A percentile compares a stretch with the other conserved stretches of the same genome.
These are phyloP conservation scores for Pitangus sulphuratus DNA, from an alignment of 2,797 vertebrate species.

Conservation along the genomic window DNA sequence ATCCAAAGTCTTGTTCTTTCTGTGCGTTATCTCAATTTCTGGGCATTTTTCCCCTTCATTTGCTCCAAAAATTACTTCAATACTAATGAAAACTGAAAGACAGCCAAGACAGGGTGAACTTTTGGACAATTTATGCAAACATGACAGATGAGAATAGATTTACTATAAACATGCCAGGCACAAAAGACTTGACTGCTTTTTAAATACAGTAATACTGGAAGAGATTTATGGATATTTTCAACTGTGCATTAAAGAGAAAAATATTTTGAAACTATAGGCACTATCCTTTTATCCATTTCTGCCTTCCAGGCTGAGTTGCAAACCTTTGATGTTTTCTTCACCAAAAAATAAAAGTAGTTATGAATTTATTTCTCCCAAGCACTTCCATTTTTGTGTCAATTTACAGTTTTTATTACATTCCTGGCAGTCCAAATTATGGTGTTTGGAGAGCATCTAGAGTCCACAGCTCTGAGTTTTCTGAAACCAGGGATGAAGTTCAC, in stretches of 20 bases:
- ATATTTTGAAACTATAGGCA: conserved; percentile 66
- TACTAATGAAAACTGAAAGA: conserved; percentile 64
- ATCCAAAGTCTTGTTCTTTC: not conserved
- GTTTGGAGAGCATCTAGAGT: conserved; percentile 43
- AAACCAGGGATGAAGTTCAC: conserved; percentile 27
- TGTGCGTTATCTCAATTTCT: conserved; percentile 45
- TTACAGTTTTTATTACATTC: conserved; percentile 60
- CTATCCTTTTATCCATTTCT: conserved; percentile 49
- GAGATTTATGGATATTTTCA: conserved; percentile 70
- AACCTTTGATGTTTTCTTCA: conserved; percentile 64
- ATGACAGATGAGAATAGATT: conserved; percentile 64
- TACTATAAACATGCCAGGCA: conserved; percentile 63
- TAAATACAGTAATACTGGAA: conserved; percentile 49
- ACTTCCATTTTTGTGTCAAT: conserved; percentile 67
- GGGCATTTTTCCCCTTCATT: conserved; percentile 42
- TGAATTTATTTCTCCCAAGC: conserved; percentile 60
- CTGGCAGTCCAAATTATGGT: conserved; percentile 39
- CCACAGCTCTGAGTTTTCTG: conserved; percentile 29
- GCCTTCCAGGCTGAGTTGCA: conserved; percentile 53
- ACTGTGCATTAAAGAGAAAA: conserved; percentile 65
- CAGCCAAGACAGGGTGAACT: conserved; percentile 59
- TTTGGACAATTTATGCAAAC: conserved; percentile 69
- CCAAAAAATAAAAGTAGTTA: conserved; percentile 54
- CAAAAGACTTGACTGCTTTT: conserved; percentile 61
- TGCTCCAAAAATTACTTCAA: conserved; percentile 38